These are phyloP conservation scores for Iselma pallidipennis DNA, from an alignment of 2,888 invertebrate species.

Conservation along the genomic window DNA sequence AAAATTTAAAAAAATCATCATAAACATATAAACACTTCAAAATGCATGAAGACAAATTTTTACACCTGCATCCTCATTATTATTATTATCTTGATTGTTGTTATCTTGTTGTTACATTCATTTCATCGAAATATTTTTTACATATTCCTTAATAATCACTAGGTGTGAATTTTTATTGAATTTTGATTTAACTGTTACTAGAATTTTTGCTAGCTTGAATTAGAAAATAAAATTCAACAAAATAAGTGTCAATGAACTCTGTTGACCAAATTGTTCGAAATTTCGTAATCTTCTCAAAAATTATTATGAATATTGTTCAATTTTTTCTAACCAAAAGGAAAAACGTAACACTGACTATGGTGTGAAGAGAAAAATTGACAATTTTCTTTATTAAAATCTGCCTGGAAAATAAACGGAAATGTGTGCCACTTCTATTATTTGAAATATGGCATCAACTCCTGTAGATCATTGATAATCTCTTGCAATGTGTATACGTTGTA, in stretches of 20 bases:
- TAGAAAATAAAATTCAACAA: not conserved
- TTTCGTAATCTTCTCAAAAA: not conserved
- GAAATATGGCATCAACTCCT: not conserved
- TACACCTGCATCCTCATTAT: no score
- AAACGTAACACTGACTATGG: not conserved
- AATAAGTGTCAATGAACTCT: slow-evolving; percentile 15
- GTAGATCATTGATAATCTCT: slow-evolving; percentile 13
- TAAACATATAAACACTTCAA: no score
- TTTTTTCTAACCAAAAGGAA: no score
- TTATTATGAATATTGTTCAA: not conserved
- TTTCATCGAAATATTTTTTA: no score
- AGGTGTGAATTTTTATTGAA: no score
- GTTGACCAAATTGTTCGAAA: slow-evolving; percentile 2
- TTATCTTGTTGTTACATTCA: no score
- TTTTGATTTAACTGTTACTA: not conserved
- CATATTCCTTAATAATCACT: no score
- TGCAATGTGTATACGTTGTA: slow-evolving; percentile 6
- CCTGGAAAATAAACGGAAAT: not conserved
- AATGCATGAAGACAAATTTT: no score
- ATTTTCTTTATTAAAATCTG: no score
- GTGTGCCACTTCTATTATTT: not conserved
- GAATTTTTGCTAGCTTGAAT: not conserved
- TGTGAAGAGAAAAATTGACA: not conserved
- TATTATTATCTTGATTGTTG: no score
- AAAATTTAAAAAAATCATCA: no score